phyloP scores from a whole-genome alignment of 2,113 vertebrate species.

The Callaeas wilsoni region DNA sequence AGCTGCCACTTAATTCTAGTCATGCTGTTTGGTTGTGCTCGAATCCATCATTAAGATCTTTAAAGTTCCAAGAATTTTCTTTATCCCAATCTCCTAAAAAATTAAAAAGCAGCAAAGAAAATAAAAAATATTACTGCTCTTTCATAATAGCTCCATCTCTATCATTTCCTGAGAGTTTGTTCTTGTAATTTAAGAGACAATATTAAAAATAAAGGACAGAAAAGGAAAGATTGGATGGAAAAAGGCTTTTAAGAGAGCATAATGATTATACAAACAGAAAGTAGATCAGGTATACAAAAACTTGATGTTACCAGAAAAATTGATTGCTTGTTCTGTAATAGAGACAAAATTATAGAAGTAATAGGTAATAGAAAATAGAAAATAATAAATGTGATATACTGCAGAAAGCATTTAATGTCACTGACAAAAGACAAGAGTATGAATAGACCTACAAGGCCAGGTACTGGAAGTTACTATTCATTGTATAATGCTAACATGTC shows the following conservation, averaged over 20 bases:
- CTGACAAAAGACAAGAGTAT: not conserved
- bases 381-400: not conserved
- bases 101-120: not conserved
- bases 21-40: not conserved
- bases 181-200: not conserved
- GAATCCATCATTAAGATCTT: not conserved
- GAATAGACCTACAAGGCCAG: not conserved
- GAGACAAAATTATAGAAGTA: not conserved
- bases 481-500: not conserved
- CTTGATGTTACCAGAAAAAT: not conserved
- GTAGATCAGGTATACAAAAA: not conserved
- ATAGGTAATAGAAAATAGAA: not conserved
- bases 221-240: not conserved
- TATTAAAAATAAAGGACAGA: not conserved
- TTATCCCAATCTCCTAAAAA: not conserved
- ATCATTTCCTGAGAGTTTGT: not conserved
- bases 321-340: not conserved
- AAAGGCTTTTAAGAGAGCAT: not conserved
- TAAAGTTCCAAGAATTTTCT: not conserved
- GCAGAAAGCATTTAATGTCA: not conserved
- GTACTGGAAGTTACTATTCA: not conserved
- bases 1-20: not conserved
- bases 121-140: not conserved
- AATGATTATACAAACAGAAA: not conserved
- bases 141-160: not conserved